These are phyloP conservation scores for Porites lutea DNA, from an alignment of 64 coral and sea anemone genomes.

Conservation along the genomic window DNA sequence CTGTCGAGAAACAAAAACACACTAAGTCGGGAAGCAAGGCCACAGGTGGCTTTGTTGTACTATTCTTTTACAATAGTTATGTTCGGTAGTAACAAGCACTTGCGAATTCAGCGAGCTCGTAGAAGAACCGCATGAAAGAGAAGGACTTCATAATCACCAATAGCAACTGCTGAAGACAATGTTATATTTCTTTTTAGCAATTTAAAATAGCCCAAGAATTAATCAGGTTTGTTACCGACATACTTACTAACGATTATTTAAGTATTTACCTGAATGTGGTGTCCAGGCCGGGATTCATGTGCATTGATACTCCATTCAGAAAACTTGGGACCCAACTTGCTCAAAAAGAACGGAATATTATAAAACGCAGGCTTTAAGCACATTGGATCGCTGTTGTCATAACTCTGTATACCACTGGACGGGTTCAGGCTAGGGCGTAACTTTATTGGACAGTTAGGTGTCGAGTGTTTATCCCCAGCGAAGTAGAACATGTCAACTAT, in stretches of 20 bases:
- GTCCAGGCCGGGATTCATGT: conserved; percentile 54
- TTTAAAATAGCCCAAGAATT: no score
- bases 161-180: no score
- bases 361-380: conserved; percentile 15
- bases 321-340: conserved; percentile 42
- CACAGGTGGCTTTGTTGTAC: no score
- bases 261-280: conserved; percentile 45
- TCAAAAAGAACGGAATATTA: conserved; percentile 48
- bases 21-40: no score
- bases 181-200: no score
- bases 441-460: conserved; percentile 43
- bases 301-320: conserved; percentile 60
- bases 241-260: neutral
- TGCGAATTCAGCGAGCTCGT: no score
- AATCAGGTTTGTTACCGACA: no score
- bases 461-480: neutral
- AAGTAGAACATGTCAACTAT: conserved; percentile 4
- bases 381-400: neutral
- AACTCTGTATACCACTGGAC: conserved; percentile 48
- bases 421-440: conserved; percentile 40
- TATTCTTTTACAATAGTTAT: no score
- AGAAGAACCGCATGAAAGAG: no score
- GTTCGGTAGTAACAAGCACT: no score
- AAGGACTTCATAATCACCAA: no score
- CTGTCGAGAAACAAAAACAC: no score